Evolutionary conservation across 2,113 vertebrate species (phyloP), one percentile per base, ranked within the genome.

Genomic region (Notothenia rossii): DNA sequence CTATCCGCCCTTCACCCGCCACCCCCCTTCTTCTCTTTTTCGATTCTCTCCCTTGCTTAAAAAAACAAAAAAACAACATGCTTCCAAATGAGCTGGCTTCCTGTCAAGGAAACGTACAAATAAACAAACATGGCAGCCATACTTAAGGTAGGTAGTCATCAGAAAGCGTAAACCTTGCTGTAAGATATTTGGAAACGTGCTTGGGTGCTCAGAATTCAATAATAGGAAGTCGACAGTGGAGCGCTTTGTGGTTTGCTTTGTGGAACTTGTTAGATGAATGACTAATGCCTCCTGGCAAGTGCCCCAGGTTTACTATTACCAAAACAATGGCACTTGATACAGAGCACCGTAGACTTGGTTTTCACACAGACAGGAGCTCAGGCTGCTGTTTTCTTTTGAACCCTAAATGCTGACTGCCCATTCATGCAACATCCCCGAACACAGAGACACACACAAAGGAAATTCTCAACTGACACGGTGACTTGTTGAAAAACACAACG

Each of bases 231-330:
- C 61, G 61, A 84, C 89, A 87, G 86, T 77, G 73, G 86, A 84
- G 88, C 86, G 87, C 91, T 90, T 91, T 92, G 89, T 81, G 91
- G 90, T 91, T 91, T 89, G 84, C 76, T 92, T 90, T 90, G 92
- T 90, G 85, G 86, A 91, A 90, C 90, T 88, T 92, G 91, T 91
- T 91, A 87, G 89, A 93, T 91, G 89, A 89, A 88, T 91, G 89
- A 91, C 91, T 93, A 90, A 88, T 91, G 89, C 82, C 88, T 87
- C 69, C 88, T 91, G 92, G 93, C 92, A 91, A 93, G 89, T 91
- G 89, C 93, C 77, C 84, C 89, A 77, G 83, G 92, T 94, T 92
- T 91, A 92, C 91, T 92, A 91, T 93, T 91, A 92, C 91, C 90
- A 90, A 91, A 93, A 93, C 89, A 92, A 89, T 89, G 79, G 89